Conservation (phyloP, 2,113 vertebrate species). For the Pollachius pollachius region DNA sequence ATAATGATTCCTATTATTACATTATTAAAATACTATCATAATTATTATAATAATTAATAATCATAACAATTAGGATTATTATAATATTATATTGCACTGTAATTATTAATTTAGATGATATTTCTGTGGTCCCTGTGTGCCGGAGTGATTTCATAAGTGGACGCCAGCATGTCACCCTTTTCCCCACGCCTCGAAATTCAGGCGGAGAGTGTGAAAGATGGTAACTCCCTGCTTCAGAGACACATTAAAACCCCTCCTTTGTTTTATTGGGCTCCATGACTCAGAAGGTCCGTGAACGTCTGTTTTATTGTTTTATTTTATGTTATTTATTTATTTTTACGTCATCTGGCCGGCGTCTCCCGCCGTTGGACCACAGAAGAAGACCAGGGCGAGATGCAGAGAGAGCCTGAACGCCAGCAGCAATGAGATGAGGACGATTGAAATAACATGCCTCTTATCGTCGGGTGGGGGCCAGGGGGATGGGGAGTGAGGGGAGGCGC, state of each 20-base stretch:
- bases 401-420: slow-evolving; percentile 27
- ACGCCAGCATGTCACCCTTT: slow-evolving; percentile 25
- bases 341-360: too few relatives aligned
- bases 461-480: background rate
- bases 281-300: background rate
- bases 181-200: slow-evolving; percentile 14
- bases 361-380: too few relatives aligned
- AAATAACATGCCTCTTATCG: slow-evolving; percentile 64
- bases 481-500: background rate
- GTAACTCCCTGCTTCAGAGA: slow-evolving; percentile 31
- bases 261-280: slow-evolving; percentile 27
- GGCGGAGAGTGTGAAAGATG: slow-evolving; percentile 34
- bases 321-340: background rate
- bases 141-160: background rate
- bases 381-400: slow-evolving; percentile 36
- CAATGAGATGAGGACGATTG: slow-evolving; percentile 65
- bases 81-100: background rate
- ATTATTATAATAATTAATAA: background rate
- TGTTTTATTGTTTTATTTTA: slow-evolving; percentile 24
- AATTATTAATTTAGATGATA: background rate
- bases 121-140: background rate
- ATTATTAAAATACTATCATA: background rate
- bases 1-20: background rate
- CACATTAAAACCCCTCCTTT: slow-evolving; percentile 17
- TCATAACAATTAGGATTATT: background rate